Conservation (phyloP, 2,888 invertebrate genomes). For the Drosophila rellima region DNA sequence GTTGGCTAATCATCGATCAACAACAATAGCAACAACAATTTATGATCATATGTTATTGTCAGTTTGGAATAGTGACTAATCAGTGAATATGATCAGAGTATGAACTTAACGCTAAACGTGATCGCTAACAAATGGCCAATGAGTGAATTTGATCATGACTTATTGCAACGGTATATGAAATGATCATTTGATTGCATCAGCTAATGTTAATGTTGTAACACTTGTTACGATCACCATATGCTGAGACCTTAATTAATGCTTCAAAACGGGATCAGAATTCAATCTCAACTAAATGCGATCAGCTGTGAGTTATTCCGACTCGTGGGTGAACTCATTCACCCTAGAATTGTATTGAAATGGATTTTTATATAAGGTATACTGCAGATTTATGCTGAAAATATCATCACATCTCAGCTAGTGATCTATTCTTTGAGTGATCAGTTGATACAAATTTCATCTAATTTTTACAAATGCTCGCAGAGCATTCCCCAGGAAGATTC, state of each 20-base stretch:
- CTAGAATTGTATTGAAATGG: not conserved
- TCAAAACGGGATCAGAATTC: constrained; percentile 3
- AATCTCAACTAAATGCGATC: not conserved
- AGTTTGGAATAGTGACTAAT: constrained; percentile 42
- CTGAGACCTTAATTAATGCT: constrained; percentile 2
- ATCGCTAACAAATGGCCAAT: constrained; percentile 16
- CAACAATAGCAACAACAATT: constrained; percentile 14
- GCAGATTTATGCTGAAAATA: too few relatives aligned
- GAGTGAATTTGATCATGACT: constrained; percentile 32
- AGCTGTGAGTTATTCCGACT: not conserved
- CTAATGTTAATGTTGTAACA: constrained; percentile 3
- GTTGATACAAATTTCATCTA: not conserved
- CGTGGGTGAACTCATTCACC: not conserved
- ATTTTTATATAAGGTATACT: not conserved
- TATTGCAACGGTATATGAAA: constrained; percentile 29
- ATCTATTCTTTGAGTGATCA: not conserved
- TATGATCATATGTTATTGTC: constrained; percentile 26
- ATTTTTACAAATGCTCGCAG: too few relatives aligned
- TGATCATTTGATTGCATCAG: constrained; percentile 34
- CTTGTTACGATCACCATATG: not conserved
- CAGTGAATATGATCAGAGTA: constrained; percentile 28
- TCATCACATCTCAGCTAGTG: not conserved
- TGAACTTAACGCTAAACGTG: constrained; percentile 28
- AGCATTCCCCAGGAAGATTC: too few relatives aligned
- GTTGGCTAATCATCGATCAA: constrained; percentile 23